Conservation (phyloP, 2,797 vertebrate species). For the Acrocephalus scirpaceus region DNA sequence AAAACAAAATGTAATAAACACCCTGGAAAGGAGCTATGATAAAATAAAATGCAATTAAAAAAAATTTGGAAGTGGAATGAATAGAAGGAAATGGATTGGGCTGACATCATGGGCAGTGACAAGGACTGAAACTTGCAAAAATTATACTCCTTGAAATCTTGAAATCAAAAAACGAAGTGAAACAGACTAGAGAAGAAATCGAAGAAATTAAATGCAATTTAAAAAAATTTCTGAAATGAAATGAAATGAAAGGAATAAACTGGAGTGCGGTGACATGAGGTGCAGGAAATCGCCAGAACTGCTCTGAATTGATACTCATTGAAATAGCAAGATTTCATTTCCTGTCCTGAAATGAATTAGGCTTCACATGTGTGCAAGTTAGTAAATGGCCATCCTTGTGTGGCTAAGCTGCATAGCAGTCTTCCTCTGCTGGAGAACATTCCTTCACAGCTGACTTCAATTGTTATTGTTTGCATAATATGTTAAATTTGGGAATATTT, state of each 20-base stretch:
- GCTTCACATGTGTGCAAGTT: neutral
- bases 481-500: conserved; percentile 42
- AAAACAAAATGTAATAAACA: neutral
- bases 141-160: neutral
- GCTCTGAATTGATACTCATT: neutral
- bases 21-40: neutral
- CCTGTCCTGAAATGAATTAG: neutral
- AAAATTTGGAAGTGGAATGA: neutral
- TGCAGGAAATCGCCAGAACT: neutral
- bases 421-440: neutral
- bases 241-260: neutral
- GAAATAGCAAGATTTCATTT: neutral
- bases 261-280: neutral
- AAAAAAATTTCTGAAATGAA: neutral
- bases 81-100: neutral
- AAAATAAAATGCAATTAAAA: neutral
- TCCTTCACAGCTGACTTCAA: neutral
- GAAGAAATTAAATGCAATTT: neutral
- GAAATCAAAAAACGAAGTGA: neutral
- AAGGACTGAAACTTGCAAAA: neutral
- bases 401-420: neutral
- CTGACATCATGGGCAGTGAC: neutral
- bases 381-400: neutral
- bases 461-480: conserved; percentile 47
- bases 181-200: neutral